Evolutionary conservation across 53 echinoderm and acorn worm species (phyloP).

Genomic region (Henricia sp.): DNA sequence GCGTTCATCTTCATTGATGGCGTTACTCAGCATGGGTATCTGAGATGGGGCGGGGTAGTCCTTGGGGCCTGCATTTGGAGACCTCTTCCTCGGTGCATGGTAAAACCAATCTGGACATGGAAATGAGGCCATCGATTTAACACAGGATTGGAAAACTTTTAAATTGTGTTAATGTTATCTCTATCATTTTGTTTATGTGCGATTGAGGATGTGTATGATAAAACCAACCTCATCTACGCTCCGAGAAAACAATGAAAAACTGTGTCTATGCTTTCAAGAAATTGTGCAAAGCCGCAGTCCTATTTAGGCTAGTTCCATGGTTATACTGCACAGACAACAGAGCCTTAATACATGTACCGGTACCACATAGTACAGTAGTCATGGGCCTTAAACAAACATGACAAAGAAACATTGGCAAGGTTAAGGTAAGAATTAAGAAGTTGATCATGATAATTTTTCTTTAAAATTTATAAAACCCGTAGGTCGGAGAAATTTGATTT

Average conservation of each 20-base stretch:
- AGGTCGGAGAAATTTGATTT: not conserved
- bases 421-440: not conserved
- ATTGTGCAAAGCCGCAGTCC: not conserved
- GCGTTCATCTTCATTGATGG: slow-evolving; percentile 61
- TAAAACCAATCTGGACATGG: slow-evolving; percentile 91
- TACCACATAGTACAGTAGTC: not conserved
- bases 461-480: not conserved
- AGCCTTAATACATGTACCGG: too few relatives aligned
- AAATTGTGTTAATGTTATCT: not conserved
- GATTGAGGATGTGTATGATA: not conserved
- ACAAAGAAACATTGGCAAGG: not conserved
- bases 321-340: too few relatives aligned
- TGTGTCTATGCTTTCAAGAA: not conserved
- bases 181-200: not conserved
- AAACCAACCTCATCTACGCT: not conserved
- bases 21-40: slow-evolving; percentile 80
- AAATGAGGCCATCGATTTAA: not conserved
- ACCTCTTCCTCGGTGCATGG: slow-evolving; percentile 85
- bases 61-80: slow-evolving; percentile 37
- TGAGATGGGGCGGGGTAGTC: slow-evolving; percentile 98
- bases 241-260: not conserved
- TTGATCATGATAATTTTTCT: not conserved
- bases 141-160: not conserved
- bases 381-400: not conserved
- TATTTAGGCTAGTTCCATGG: not conserved